phyloP scores from a whole-genome alignment of 2,113 vertebrate genomes.

The Cynoglossus semilaevis region DNA sequence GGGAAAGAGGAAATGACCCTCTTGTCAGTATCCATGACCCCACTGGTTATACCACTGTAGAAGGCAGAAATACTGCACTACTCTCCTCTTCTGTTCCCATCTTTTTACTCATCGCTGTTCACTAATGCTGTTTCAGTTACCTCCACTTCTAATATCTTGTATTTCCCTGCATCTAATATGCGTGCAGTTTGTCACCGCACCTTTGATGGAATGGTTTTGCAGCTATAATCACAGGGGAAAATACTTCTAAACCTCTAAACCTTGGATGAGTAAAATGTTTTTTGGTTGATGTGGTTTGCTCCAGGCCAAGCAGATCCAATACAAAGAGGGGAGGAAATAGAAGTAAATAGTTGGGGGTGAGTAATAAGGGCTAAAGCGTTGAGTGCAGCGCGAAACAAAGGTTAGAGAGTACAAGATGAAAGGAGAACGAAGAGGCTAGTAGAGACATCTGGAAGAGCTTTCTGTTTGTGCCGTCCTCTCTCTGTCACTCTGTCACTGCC shows the following conservation, averaged over 20 bases:
- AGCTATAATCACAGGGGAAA: conserved; percentile 8
- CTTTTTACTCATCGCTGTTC: conserved; percentile 21
- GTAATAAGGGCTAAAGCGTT: conserved; percentile 13
- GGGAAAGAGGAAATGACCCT: too few relatives aligned
- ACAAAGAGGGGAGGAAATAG: not conserved
- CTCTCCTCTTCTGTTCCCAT: conserved; percentile 1
- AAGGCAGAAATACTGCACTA: not conserved
- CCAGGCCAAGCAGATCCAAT: not conserved
- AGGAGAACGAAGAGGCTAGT: conserved; percentile 28
- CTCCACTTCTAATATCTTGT: too few relatives aligned
- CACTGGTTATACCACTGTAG: not conserved
- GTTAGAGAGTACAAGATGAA: conserved; percentile 37
- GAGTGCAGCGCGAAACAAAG: conserved; percentile 25
- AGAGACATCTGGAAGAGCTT: conserved; percentile 62
- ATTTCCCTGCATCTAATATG: too few relatives aligned
- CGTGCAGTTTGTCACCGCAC: too few relatives aligned
- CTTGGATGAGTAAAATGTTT: conserved; percentile 22
- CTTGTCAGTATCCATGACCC: conserved; percentile 1
- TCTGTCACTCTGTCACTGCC: conserved; percentile 36
- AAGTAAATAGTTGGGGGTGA: conserved; percentile 24
- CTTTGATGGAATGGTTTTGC: conserved; percentile 28
- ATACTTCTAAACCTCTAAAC: conserved; percentile 25
- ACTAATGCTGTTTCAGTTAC: too few relatives aligned
- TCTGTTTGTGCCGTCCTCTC: conserved; percentile 42
- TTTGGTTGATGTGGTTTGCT: conserved; percentile 32